Conservation (phyloP, 2,113 vertebrate species). For the Thamnophis sirtalis region DNA sequence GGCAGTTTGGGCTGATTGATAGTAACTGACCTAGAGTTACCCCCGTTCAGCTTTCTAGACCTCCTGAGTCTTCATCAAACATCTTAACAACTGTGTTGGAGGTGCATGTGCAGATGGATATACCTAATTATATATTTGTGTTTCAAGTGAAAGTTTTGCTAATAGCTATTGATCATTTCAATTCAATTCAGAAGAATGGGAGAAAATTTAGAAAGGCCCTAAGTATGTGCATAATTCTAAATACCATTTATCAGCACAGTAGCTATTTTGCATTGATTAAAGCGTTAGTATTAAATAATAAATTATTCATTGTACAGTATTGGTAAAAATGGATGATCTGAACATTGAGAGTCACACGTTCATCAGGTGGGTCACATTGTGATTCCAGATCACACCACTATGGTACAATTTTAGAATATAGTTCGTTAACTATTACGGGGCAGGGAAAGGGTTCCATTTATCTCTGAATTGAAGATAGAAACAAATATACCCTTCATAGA, state of each 20-base stretch:
- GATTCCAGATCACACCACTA: background rate
- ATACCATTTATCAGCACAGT: background rate
- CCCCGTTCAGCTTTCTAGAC: background rate
- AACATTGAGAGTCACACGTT: background rate
- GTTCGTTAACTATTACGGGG: background rate
- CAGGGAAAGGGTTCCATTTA: background rate
- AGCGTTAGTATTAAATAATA: background rate
- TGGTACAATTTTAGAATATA: background rate
- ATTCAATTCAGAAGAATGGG: background rate
- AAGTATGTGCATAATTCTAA: background rate
- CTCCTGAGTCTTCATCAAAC: background rate
- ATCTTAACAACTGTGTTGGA: background rate
- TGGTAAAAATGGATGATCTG: background rate
- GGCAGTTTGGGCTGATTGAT: background rate
- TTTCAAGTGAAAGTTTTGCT: background rate
- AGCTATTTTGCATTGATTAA: background rate
- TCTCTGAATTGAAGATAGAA: background rate
- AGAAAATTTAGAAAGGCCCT: background rate
- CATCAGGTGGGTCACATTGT: background rate
- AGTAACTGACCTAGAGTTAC: background rate
- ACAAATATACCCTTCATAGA: background rate
- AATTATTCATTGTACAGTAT: background rate
- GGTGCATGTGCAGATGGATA: background rate
- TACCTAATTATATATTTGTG: background rate
- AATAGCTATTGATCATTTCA: background rate